Evolutionary conservation across 2,797 vertebrate genomes (phyloP).

Genomic region (Leptoclinus maculatus): DNA sequence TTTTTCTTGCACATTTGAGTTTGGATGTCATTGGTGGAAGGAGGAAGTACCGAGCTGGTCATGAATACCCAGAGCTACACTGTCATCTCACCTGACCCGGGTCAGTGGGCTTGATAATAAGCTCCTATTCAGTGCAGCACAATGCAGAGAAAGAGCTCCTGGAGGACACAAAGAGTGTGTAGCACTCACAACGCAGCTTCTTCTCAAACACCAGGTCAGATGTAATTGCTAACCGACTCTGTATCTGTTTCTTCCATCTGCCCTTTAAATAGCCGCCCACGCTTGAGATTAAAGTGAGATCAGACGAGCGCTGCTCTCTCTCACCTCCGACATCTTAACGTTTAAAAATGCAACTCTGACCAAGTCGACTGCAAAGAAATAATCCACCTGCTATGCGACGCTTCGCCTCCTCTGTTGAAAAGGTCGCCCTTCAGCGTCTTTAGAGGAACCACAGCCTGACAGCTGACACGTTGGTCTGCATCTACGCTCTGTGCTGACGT

Average conservation of each 20-base stretch:
- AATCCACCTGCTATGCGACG: neutral
- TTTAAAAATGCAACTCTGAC: neutral
- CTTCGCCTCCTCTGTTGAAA: neutral
- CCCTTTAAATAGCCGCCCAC: conserved; percentile 47
- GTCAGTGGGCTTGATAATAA: conserved; percentile 10
- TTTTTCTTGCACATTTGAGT: too few relatives aligned
- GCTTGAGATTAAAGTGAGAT: conserved; percentile 8
- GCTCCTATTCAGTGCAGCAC: neutral
- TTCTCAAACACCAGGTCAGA: conserved; percentile 48
- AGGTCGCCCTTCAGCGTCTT: neutral
- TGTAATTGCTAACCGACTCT: conserved; percentile 54
- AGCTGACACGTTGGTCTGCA: too few relatives aligned
- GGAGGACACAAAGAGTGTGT: neutral
- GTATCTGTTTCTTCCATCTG: conserved; percentile 24
- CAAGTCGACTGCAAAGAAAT: neutral
- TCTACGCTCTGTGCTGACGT: too few relatives aligned
- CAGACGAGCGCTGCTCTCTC: neutral
- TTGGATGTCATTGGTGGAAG: neutral
- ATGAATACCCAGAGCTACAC: neutral
- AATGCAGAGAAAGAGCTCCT: neutral
- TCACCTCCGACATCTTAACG: neutral
- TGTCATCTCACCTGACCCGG: neutral
- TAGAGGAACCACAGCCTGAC: neutral
- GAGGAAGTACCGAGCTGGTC: neutral
- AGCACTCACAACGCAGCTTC: conserved; percentile 9